Evolutionary conservation across 2,797 vertebrate genomes (phyloP), one percentile per base, ranked within the genome.

Genomic region (Acanthurus leucopareius): DNA sequence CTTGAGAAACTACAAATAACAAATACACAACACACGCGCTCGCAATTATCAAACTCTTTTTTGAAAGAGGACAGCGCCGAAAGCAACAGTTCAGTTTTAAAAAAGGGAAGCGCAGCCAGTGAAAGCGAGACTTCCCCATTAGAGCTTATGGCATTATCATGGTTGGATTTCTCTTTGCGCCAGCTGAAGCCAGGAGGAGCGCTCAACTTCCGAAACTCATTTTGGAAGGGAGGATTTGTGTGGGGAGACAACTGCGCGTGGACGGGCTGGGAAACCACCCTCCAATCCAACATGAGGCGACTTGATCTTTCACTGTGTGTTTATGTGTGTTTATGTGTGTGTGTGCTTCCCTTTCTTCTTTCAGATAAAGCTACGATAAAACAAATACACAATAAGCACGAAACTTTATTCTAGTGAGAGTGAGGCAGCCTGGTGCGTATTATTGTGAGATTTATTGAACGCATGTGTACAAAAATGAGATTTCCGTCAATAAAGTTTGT

Each of bases 1-100:
- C 93, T 61, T 97, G 96, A 66, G 95, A 96, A 73, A 97, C 91
- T 13, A 97, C 91, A 70, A 98, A 97, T 77, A 96, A 92, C 77
- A 98, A 79, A 89, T 97, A 98, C 64, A 98, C 79, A 56, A 95
- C 93, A 45, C 96, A 97, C 0, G 92, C 94, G 0, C 86, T 90
- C 19, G 92, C 96, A 71, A 97, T 58, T 0, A 97, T 79, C 11
- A 94, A 57, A 75, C 90, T 96, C 84, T 94, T 96, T 68, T 91
- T 95, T n/a, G 95, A 94, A 61, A 94, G 91, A 16, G 94, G 94
- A 14, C 93, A 94, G 79, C 96, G 96, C 83, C 96, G 92, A 83
- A 89, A 89, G 42, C 84, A 76, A 64, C 90, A 91, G 83, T 90
- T 93, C 28, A 96, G 70, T 84, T 94, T 95, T 19, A 95, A 56